Base-by-base conservation (phyloP, 2,113 vertebrate genomes). In the Cynopterus brachyotis region DNA sequence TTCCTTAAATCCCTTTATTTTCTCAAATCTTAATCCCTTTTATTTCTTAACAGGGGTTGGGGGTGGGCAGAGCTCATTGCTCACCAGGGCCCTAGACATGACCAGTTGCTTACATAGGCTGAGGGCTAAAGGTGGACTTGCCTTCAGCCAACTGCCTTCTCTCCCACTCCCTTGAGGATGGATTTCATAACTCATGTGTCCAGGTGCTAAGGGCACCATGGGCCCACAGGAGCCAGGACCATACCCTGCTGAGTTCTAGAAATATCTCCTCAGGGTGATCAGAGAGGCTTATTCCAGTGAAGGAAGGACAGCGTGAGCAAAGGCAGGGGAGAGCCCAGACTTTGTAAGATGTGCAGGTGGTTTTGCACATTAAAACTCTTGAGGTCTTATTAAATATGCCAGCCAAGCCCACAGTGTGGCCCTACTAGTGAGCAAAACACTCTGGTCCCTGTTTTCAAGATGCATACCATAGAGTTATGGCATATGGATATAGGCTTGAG, bases 1-100 rank as follows among this genome's bases (percentile, higher is more conserved):
- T 91, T 89, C 86, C 57, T 53, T 95, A 37, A 37, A 91, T 84
- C 55, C 15, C 35, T 87, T 78, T 75, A 75, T 89, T 90, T 94
- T 85, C 59, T 67, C 35, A 50, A 50, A 50, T 82, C 50, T 53
- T 95, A 37, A 91, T 88, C 55, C 15, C 35, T 87, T 78, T 79
- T 69, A 86, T 90, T 94, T 85, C 66, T 67, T 30, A 50, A 69
- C 37, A 26, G 4, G 0, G 81, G 42, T 62, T 47, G 64, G 70
- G 79, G 50, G 82, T 45, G 57, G 59, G 70, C 64, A 4, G 40
- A 50, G 40, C 35, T 67, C 24, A 53, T 37, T 55, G 40, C 47
- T 73, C n/a, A 81, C 76, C 72, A 88, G 73, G 32, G 6, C 57
- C n/a, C 72, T 47, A 57, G 42, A 55, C 75, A 32, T 1, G 9